Conservation (phyloP, 2,888 invertebrate species). For the Amblyjoppa proteus region DNA sequence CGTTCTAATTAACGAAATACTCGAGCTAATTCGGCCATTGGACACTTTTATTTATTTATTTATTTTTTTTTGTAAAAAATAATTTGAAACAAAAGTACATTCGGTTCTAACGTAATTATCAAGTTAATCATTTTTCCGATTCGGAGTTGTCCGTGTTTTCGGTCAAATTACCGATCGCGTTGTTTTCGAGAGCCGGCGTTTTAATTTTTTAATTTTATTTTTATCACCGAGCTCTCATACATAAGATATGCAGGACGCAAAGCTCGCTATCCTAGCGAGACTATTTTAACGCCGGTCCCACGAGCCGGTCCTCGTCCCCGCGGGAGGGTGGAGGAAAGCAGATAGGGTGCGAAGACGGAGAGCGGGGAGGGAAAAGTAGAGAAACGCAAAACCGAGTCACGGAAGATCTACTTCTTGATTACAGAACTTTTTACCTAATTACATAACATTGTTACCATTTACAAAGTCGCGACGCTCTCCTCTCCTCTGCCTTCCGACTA, state of each 20-base stretch:
- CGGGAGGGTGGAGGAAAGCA: slow-evolving; percentile 49
- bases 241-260: slow-evolving; percentile 82
- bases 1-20: slow-evolving; percentile 32
- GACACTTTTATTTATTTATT: neutral
- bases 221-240: slow-evolving; percentile 71
- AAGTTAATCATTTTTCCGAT: neutral
- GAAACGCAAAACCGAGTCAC: slow-evolving; percentile 72
- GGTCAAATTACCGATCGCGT: slow-evolving; percentile 32
- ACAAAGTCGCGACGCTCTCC: slow-evolving; percentile 80
- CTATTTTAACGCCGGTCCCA: slow-evolving; percentile 82
- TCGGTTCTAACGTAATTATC: slow-evolving; percentile 15
- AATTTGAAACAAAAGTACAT: slow-evolving; percentile 7
- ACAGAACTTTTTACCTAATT: slow-evolving; percentile 85
- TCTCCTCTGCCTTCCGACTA: slow-evolving; percentile 77
- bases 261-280: slow-evolving; percentile 80
- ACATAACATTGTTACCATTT: slow-evolving; percentile 84
- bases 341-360: slow-evolving; percentile 66
- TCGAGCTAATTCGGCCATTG: slow-evolving; percentile 51
- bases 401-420: slow-evolving; percentile 84
- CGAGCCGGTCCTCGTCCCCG: slow-evolving; percentile 45
- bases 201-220: neutral
- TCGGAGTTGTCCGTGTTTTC: neutral
- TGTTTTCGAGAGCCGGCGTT: slow-evolving; percentile 42
- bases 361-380: slow-evolving; percentile 52
- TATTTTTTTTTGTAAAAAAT: slow-evolving; percentile 5